These are phyloP conservation scores for Crossocerus cetratus DNA, from an alignment of 2,888 invertebrate genomes.

Conservation along the genomic window DNA sequence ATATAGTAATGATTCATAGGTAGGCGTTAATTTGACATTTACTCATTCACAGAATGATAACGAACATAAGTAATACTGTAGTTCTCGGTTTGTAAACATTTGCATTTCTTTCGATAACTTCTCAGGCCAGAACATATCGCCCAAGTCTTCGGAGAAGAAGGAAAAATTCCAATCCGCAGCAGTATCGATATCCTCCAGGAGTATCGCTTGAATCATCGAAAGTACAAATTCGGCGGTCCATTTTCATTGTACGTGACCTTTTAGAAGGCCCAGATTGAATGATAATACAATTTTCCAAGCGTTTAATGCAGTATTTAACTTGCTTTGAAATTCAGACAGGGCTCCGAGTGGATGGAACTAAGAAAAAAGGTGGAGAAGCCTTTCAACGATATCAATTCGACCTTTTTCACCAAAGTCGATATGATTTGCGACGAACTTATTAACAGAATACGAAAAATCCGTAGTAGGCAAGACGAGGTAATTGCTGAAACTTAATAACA, in stretches of 20 bases:
- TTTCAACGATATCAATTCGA: slow-evolving; percentile 74
- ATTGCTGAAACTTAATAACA: slow-evolving; percentile 52
- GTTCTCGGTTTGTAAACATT: neutral
- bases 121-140: slow-evolving; percentile 82
- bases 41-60: slow-evolving; percentile 7
- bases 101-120: neutral
- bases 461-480: slow-evolving; percentile 83
- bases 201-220: slow-evolving; percentile 80
- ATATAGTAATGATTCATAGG: slow-evolving; percentile 80
- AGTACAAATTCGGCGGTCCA: slow-evolving; percentile 79
- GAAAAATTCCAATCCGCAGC: slow-evolving; percentile 80
- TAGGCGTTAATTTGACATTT: slow-evolving; percentile 26
- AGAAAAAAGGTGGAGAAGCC: slow-evolving; percentile 78
- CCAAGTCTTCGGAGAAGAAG: slow-evolving; percentile 81
- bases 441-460: slow-evolving; percentile 78
- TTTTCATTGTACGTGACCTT: slow-evolving; percentile 78
- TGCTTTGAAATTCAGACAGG: slow-evolving; percentile 76
- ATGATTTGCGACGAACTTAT: slow-evolving; percentile 75
- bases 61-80: neutral
- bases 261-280: neutral
- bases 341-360: slow-evolving; percentile 81
- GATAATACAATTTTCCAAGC: neutral
- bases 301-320: neutral
- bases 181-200: slow-evolving; percentile 82
- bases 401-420: slow-evolving; percentile 70